Conservation (phyloP, 2,113 vertebrate species). For the Sus scrofa region DNA sequence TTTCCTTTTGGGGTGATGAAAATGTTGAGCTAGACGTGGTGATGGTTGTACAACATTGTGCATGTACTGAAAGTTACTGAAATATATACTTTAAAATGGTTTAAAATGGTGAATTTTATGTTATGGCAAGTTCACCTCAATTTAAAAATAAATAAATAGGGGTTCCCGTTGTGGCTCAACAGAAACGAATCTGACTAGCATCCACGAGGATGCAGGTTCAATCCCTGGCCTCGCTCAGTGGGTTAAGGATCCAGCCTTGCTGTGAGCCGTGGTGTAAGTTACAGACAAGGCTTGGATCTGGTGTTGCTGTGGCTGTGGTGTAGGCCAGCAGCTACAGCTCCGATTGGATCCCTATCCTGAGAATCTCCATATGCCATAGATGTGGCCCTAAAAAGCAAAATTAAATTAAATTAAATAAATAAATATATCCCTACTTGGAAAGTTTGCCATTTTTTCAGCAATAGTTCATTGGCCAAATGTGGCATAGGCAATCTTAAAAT, state of each 20-base stretch:
- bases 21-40: not conserved
- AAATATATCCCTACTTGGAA: not conserved
- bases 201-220: too few relatives aligned
- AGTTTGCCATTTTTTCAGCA: conserved; percentile 12
- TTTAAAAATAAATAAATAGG: not conserved
- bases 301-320: too few relatives aligned
- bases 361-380: too few relatives aligned
- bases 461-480: not conserved
- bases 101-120: not conserved
- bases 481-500: not conserved
- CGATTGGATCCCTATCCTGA: too few relatives aligned
- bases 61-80: not conserved
- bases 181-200: too few relatives aligned
- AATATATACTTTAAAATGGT: not conserved
- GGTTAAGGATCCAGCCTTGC: too few relatives aligned
- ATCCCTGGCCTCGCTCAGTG: too few relatives aligned
- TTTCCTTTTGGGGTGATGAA: not conserved
- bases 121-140: not conserved
- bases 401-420: not conserved
- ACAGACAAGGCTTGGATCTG: too few relatives aligned
- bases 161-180: too few relatives aligned
- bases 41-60: not conserved
- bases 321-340: too few relatives aligned
- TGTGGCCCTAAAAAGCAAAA: too few relatives aligned
- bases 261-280: too few relatives aligned